Percentiles rank a stretch among this genome's conserved stretches.
Conservation (phyloP, 2,113 vertebrate genomes). For the Podarcis raffonei region DNA sequence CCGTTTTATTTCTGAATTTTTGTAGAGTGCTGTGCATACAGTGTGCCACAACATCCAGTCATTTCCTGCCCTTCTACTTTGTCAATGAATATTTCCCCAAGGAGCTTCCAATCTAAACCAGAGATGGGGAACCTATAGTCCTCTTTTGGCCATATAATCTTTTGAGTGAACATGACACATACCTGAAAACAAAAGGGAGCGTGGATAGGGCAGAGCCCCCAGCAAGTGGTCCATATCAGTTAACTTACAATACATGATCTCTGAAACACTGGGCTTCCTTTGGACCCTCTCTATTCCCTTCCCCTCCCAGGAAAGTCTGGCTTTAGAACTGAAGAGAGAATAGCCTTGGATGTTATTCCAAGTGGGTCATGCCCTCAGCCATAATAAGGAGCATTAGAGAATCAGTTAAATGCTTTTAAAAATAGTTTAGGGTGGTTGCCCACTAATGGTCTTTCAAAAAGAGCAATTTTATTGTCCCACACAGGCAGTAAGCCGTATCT, state of each 20-base stretch:
- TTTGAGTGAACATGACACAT: background rate
- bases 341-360: constrained; percentile 10
- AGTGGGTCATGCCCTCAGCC: constrained; percentile 14
- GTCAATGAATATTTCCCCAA: too few relatives aligned
- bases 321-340: constrained; percentile 4
- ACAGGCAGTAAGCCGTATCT: background rate
- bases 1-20: too few relatives aligned
- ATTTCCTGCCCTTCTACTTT: background rate
- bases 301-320: background rate
- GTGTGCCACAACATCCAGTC: background rate
- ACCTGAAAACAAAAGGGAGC: background rate
- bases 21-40: too few relatives aligned
- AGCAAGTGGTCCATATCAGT: background rate
- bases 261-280: constrained; percentile 15
- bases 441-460: background rate
- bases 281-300: background rate
- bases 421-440: background rate
- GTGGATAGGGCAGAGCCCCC: background rate
- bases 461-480: constrained; percentile 30
- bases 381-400: constrained; percentile 9
- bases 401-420: background rate
- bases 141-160: background rate
- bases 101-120: background rate
- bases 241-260: background rate
- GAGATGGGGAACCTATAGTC: background rate